Evolutionary conservation across 2,113 vertebrate genomes (phyloP), one percentile per base, ranked within the genome.

Genomic region (Gobio gobio): DNA sequence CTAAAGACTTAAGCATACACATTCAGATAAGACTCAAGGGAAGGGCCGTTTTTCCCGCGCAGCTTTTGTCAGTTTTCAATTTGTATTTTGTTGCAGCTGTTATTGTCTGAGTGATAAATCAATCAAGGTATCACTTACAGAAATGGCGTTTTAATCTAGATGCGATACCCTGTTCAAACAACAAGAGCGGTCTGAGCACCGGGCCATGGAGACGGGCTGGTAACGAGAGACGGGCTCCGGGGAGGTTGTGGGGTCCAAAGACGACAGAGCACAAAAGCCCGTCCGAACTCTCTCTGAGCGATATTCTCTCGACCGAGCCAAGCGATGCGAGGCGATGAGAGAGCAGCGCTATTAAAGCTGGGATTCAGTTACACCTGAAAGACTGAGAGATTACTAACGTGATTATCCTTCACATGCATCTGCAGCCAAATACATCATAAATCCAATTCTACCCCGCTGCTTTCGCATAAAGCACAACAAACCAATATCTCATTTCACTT

Each of bases 371-470:
- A 93, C 94, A 94, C 83, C 7, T 88, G 86, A 90, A 88, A 93
- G 93, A 92, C 91, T 92, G 91, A 94, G 90, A 93, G 93, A 94
- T 93, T 29, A 61, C 89, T 92, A 95, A 95, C 93, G 89, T 63
- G 91, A 94, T 95, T 93, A 89, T 90, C 87, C 82, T 86, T 90
- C 93, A 92, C 93, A 94, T 87, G 91, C 91, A 91, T 89, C 72
- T 58, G 77, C 87, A 90, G 91, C 91, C 91, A 93, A 93, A 94
- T 93, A 91, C 94, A 94, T 92, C 92, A 91, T 89, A 93, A 94
- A 95, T 94, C 90, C 87, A 91, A 95, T 94, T 94, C 80, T 85
- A 89, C 90, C 91, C 93, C 92, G 92, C 82, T 36, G 83, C 73
- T 24, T 92, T 93, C 91, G 86, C 47, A 82, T 89, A 91, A 90